Conservation (phyloP, 1,140 invertebrate species). For the Myzus persicae region DNA sequence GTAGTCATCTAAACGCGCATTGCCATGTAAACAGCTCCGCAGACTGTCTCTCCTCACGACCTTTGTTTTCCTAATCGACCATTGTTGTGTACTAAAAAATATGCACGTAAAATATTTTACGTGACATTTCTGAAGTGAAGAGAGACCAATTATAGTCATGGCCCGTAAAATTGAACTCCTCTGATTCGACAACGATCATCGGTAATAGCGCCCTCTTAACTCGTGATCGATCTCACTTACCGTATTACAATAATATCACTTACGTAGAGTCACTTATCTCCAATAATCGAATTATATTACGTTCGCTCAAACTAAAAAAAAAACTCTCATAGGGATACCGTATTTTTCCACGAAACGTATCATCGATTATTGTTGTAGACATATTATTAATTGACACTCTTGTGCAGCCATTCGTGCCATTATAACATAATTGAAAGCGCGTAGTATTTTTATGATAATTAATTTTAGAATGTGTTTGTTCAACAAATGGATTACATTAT, state of each 20-base stretch:
- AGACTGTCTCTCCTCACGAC: background rate
- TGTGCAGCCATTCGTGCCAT: background rate
- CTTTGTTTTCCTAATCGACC: background rate
- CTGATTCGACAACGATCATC: background rate
- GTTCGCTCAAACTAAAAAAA: background rate
- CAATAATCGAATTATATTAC: background rate
- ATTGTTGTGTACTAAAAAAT: background rate
- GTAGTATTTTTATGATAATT: background rate
- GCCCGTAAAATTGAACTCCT: background rate
- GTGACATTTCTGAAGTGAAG: background rate
- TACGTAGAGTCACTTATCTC: background rate
- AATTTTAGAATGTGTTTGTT: background rate
- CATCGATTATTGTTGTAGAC: background rate
- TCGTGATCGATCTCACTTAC: background rate
- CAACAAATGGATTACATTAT: background rate
- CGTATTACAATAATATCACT: conserved; percentile 7
- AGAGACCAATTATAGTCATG: background rate
- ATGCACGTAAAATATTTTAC: background rate
- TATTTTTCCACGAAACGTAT: background rate
- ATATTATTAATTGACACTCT: background rate
- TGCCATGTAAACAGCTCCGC: background rate
- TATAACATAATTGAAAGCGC: background rate
- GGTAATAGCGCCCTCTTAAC: background rate
- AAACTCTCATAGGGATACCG: background rate
- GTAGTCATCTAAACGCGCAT: background rate